Base-by-base conservation (phyloP, 1,140 invertebrate genomes). In the Globodera rostochiensis region DNA sequence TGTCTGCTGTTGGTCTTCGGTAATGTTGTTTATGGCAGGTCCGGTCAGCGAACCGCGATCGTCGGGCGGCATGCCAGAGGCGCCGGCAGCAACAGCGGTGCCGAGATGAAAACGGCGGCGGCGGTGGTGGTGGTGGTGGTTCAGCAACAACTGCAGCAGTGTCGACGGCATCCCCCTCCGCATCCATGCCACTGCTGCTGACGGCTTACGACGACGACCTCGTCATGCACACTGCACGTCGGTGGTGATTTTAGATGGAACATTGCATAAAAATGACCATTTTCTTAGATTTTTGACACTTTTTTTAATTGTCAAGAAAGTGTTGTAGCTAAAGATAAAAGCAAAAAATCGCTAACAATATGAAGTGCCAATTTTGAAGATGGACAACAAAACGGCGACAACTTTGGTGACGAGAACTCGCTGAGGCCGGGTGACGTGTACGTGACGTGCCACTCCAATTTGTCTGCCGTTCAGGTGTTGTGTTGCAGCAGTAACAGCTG, bases 361-460 rank as follows among this genome's bases (percentile, higher is more conserved):
- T 53, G 50, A 53, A 53, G 4, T 25, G 50, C 11, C 36, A 45
- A 45, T 21, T 75, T 75, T 53, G 19, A 53, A 19, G 74, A 53
- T 75, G 49, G 53, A 36, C 47, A 60, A 60, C 57, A 19, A 19
- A 60, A 60, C 9, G 15, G 19, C 1, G 57, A 60, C 15, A 19
- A 60, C 19, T 60, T 15, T 15, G 57, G 64, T 7, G 76, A 93
- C 88, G 73, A 75, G 78, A 78, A 82, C 76, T 60, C 81, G 73
- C 90, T 73, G 93, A 83, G 94, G 90, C 93, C 94, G 0, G 97
- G 97, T 6, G 97, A 98, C 91, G 94, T 97, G 87, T 97, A 95
- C 90, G 93, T 98, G 11, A 98, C 96, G 5, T 93, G 93, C 82
- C 97, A 98, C 93, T 98, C 96, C 74, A 98, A 98, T 93, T 92